Evolutionary conservation across 1,140 invertebrate species (phyloP), one percentile per base, ranked within the genome.

Genomic region (Chymomyza costata): DNA sequence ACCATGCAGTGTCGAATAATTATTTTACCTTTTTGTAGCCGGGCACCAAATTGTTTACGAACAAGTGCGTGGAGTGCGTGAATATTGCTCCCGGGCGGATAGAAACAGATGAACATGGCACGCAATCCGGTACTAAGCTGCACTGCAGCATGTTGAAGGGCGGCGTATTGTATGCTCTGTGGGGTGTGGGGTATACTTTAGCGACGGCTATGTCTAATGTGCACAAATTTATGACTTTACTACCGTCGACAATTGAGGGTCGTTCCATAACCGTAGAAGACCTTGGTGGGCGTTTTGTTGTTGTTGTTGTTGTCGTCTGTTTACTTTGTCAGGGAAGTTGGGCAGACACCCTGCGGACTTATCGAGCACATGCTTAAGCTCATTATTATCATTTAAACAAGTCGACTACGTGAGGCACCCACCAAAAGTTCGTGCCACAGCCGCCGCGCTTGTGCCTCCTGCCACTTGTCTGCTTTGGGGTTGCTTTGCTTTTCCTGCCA

Each of bases 221-320:
- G 68, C 74, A 81, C 80, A 83, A 83, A 83, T 83, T 83, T 83
- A 83, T 83, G 80, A 83, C 80, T 83, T 83, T 67, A 57, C 62
- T 78, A 44, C 60, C 59, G 49, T 39, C 50, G 32, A 3, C 47
- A 59, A 61, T 15, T 14, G n/a, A 16, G 46, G 39, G 39, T 37
- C 16, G 19, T 6, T 8, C 17, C 17, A 32, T 19, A 31, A 25
- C 37, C 32, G 30, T 16, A 39, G 38, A 35, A 44, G 25, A 19
- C n/a, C n/a, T n/a, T n/a, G n/a, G 47, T 57, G 63, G 64, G 66
- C 51, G 64, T 44, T 69, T 66, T 69, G 64, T 66, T 66, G 56
- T 34, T 46, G 51, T 49, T 62, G 15, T 31, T 54, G 60, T 43
- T 48, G 43, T 50, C 39, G 18, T 50, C 54, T 66, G 63, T 62